Percentiles rank a stretch among this genome's conserved stretches.
These are phyloP conservation scores for Sceliomorpha sp. DNA, from an alignment of 2,888 invertebrate species.

Conservation along the genomic window DNA sequence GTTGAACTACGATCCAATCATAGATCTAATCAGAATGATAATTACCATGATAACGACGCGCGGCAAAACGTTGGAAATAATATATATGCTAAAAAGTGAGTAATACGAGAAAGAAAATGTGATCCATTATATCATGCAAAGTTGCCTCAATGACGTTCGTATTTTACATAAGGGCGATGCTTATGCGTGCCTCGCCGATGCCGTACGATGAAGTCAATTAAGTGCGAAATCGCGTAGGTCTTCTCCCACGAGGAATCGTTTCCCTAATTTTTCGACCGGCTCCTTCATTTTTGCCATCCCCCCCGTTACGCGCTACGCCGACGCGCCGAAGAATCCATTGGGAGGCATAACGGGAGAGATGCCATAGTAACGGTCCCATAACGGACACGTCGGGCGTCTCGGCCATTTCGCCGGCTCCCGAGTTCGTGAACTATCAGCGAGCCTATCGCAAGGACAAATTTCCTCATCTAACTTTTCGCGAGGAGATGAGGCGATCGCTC, in stretches of 20 bases:
- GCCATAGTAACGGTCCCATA: constrained; percentile 55
- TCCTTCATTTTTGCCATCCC: constrained; percentile 32
- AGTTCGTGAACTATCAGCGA: constrained; percentile 76
- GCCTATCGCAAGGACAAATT: constrained; percentile 79
- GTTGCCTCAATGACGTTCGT: constrained; percentile 2
- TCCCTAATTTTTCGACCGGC: constrained; percentile 41
- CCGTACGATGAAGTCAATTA: constrained; percentile 45
- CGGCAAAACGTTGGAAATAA: neutral
- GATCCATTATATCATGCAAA: neutral
- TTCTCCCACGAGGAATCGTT: constrained; percentile 31
- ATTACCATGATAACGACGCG: constrained; percentile 23
- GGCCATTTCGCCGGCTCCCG: constrained; percentile 51
- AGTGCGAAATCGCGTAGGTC: constrained; percentile 48
- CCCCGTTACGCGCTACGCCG: constrained; percentile 19
- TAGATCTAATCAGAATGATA: constrained; percentile 56
- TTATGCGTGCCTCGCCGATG: constrained; percentile 14
- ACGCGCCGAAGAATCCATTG: constrained; percentile 34
- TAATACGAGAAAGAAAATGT: too few relatives aligned
- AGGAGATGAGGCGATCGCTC: constrained; percentile 79
- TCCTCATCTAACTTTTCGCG: constrained; percentile 79
- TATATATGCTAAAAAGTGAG: constrained; percentile 10
- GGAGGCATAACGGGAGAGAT: constrained; percentile 50
- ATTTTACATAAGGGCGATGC: constrained; percentile 35
- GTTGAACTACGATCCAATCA: constrained; percentile 51
- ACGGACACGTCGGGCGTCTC: constrained; percentile 50